These are phyloP conservation scores for Anadara kagoshimensis DNA, from an alignment of 1,140 invertebrate species.

Conservation along the genomic window DNA sequence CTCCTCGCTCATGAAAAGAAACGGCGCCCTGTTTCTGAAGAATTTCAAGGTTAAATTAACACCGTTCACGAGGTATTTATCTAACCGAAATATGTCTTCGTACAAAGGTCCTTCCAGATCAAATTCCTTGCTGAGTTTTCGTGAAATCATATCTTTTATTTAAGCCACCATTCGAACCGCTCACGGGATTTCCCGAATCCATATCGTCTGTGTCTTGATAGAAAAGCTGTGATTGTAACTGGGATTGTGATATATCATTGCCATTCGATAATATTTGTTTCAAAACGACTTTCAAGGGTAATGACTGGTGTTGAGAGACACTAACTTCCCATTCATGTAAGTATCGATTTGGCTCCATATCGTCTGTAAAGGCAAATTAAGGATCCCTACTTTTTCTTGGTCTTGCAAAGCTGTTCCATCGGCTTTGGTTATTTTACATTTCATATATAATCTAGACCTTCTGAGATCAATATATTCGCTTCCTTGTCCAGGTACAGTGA, in stretches of 20 bases:
- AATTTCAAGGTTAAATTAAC: slow-evolving; percentile 24
- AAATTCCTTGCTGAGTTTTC: slow-evolving; percentile 15
- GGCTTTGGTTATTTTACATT: slow-evolving; percentile 24
- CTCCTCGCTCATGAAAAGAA: slow-evolving; percentile 23
- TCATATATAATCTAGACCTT: slow-evolving; percentile 23
- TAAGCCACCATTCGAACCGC: slow-evolving; percentile 13
- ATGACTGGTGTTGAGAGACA: slow-evolving; percentile 31
- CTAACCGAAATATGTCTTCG: slow-evolving; percentile 20
- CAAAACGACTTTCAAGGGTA: slow-evolving; percentile 33
- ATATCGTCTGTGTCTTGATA: slow-evolving; percentile 17
- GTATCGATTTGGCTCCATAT: slow-evolving; percentile 38
- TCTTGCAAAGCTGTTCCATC: slow-evolving; percentile 15
- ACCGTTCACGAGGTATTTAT: slow-evolving; percentile 20
- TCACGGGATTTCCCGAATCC: background rate
- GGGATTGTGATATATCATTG: slow-evolving; percentile 6
- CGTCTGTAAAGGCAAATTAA: slow-evolving; percentile 29
- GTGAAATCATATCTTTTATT: slow-evolving; percentile 20
- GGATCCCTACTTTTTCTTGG: slow-evolving; percentile 21
- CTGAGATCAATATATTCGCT: slow-evolving; percentile 33
- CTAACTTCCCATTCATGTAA: slow-evolving; percentile 35
- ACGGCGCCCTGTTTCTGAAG: slow-evolving; percentile 20
- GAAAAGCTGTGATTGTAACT: slow-evolving; percentile 20
- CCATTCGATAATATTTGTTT: slow-evolving; percentile 25
- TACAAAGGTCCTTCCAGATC: slow-evolving; percentile 19
- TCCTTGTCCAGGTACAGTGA: slow-evolving; percentile 12